Percentiles rank a stretch among this genome's conserved stretches.
These are phyloP conservation scores for Macroramphosus scolopax DNA, from an alignment of 2,797 vertebrate species.

Conservation along the genomic window DNA sequence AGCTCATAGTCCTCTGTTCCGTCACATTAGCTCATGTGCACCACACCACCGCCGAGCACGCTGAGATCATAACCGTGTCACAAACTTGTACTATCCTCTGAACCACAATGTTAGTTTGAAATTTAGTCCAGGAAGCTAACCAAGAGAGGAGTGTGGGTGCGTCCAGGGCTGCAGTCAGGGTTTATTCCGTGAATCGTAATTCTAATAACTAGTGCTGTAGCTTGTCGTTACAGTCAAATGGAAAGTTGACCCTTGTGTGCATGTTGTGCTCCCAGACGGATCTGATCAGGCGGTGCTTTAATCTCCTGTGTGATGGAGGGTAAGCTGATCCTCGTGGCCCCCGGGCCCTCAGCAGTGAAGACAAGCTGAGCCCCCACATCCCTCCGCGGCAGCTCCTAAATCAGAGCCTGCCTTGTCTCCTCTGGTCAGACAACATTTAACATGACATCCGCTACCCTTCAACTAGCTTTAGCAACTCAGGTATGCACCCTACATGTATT, in stretches of 20 bases:
- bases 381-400: slow-evolving; percentile 33
- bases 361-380: slow-evolving; percentile 23
- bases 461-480: too few relatives aligned
- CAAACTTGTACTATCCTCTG: too few relatives aligned
- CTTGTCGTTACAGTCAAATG: slow-evolving; percentile 41
- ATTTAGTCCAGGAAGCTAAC: too few relatives aligned
- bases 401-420: slow-evolving; percentile 14
- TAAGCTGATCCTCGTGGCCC: slow-evolving; percentile 65
- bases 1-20: slow-evolving; percentile 18
- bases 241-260: slow-evolving; percentile 35
- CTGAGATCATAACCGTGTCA: not conserved
- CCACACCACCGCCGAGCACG: not conserved
- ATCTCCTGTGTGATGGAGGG: slow-evolving; percentile 56
- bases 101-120: too few relatives aligned
- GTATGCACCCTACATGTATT: not conserved
- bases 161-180: too few relatives aligned
- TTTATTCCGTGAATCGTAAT: too few relatives aligned
- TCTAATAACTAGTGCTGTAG: slow-evolving; percentile 26
- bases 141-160: slow-evolving; percentile 13
- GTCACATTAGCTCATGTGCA: slow-evolving; percentile 4
- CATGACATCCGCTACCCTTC: not conserved
- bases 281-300: slow-evolving; percentile 56
- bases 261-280: slow-evolving; percentile 20
- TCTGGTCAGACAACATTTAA: too few relatives aligned
- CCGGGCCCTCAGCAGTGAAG: slow-evolving; percentile 24